Evolutionary conservation across 2,113 vertebrate species (phyloP).

Genomic region (Leptodactylus fuscus): DNA sequence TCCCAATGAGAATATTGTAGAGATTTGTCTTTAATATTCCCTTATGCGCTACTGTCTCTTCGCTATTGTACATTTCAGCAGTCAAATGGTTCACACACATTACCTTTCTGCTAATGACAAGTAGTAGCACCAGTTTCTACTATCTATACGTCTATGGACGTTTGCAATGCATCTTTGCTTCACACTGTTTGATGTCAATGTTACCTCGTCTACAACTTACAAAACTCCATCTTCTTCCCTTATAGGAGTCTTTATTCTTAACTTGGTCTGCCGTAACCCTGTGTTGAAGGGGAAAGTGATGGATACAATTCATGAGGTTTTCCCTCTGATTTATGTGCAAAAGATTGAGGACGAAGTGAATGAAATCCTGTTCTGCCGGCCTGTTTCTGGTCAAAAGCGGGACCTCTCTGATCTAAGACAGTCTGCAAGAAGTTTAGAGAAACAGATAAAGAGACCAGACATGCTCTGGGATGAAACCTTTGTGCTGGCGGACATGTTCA

Average conservation of each 20-base stretch:
- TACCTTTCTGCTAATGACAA: too few relatives aligned
- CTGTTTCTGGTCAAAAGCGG: not conserved
- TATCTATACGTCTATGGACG: too few relatives aligned
- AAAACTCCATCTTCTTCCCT: not conserved
- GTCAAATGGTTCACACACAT: too few relatives aligned
- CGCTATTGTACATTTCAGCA: too few relatives aligned
- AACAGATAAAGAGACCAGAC: conserved; percentile 70
- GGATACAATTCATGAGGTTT: conserved; percentile 75
- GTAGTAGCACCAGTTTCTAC: too few relatives aligned
- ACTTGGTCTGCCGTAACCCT: conserved; percentile 90
- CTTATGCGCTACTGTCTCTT: too few relatives aligned
- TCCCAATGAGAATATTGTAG: too few relatives aligned
- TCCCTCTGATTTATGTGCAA: conserved; percentile 80
- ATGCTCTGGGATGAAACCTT: conserved; percentile 75
- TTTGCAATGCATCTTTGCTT: too few relatives aligned
- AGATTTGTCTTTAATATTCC: too few relatives aligned
- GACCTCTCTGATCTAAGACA: conserved; percentile 68
- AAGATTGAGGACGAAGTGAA: conserved; percentile 90
- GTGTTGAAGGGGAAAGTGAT: conserved; percentile 80
- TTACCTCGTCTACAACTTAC: too few relatives aligned
- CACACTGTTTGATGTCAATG: too few relatives aligned
- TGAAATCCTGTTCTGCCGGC: conserved; percentile 83
- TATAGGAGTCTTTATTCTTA: conserved; percentile 91
- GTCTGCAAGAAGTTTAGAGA: conserved; percentile 78
- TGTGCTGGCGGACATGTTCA: conserved; percentile 81